Percentiles rank a stretch among this genome's conserved stretches.
phyloP scores from a whole-genome alignment of 2,797 vertebrate genomes.

The Aldrovandia affinis region DNA sequence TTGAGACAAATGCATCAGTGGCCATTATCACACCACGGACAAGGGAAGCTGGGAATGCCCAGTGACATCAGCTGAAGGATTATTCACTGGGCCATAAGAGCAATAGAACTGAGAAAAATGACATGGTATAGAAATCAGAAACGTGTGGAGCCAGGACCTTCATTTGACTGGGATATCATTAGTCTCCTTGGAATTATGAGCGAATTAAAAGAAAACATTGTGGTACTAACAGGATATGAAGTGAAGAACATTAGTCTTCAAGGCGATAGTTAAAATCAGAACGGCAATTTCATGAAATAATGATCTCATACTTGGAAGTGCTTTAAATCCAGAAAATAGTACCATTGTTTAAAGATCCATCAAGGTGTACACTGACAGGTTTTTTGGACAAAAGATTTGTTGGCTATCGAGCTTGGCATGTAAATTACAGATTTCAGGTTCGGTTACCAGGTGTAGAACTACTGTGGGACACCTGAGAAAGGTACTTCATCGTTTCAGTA shows the following conservation, averaged over 20 bases:
- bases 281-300: neutral
- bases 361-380: too few species aligned
- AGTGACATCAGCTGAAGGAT: constrained; percentile 18
- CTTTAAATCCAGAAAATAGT: neutral
- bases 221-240: neutral
- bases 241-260: neutral
- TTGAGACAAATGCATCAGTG: constrained; percentile 27
- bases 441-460: too few species aligned
- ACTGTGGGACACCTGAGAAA: too few species aligned
- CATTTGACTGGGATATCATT: neutral
- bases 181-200: neutral
- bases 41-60: constrained; percentile 7
- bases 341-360: neutral
- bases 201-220: neutral
- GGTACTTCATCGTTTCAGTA: too few species aligned
- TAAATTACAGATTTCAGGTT: too few species aligned
- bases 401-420: too few species aligned
- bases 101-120: constrained; percentile 21
- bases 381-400: too few species aligned
- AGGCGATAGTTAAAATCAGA: neutral
- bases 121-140: neutral
- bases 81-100: constrained; percentile 16
- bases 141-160: neutral
- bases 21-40: constrained; percentile 26
- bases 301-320: neutral